Conservation (phyloP, 64 coral and sea anemone genomes). For the Dendronephthya gigantea region DNA sequence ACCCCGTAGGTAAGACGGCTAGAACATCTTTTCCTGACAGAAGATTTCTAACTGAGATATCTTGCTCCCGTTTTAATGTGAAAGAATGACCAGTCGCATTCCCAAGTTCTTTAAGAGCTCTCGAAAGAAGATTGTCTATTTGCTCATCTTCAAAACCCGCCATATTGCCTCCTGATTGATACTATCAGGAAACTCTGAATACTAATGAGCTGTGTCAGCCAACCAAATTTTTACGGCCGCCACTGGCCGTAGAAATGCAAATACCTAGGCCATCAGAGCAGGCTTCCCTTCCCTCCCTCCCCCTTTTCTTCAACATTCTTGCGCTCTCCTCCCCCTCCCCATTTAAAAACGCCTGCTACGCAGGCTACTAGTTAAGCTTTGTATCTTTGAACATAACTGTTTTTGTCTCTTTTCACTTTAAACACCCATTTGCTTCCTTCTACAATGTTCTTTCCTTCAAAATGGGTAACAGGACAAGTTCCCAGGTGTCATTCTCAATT, state of each 20-base stretch:
- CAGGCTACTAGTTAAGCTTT: too few relatives aligned
- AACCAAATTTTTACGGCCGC: neutral
- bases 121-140: neutral
- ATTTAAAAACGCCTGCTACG: neutral
- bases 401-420: too few relatives aligned
- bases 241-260: neutral
- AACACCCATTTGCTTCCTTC: too few relatives aligned
- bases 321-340: neutral
- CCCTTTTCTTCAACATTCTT: too few relatives aligned
- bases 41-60: neutral
- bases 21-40: constrained; percentile 5
- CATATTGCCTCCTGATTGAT: neutral
- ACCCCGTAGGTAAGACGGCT: constrained; percentile 14
- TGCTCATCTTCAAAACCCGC: neutral
- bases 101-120: neutral
- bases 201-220: neutral
- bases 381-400: too few relatives aligned
- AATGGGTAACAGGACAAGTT: too few relatives aligned
- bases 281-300: neutral
- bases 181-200: neutral
- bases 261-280: neutral
- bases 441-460: too few relatives aligned
- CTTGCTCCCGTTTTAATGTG: constrained; percentile 20
- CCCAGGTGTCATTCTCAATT: too few relatives aligned
- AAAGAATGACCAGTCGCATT: neutral